Conservation (phyloP, 2,113 vertebrate species). For the Dermatemys mawii region DNA sequence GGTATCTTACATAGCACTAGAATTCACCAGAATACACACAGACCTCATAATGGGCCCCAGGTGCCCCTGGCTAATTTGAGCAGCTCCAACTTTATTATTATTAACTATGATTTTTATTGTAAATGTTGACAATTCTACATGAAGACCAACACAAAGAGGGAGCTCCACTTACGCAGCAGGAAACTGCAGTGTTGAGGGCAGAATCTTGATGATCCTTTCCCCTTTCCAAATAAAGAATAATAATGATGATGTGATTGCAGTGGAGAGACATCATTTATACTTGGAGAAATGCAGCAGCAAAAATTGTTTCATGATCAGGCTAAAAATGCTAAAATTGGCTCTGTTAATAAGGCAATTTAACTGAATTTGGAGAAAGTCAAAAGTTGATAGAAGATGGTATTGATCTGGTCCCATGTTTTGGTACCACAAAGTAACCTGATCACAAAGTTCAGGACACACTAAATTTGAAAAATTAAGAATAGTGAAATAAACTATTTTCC, state of each 20-base stretch:
- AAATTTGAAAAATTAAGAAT: background rate
- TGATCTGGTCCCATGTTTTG: background rate
- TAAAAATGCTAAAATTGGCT: background rate
- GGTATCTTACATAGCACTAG: background rate
- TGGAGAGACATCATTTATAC: background rate
- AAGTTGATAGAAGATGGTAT: background rate
- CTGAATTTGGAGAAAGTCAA: background rate
- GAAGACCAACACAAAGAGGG: background rate
- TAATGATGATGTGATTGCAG: background rate
- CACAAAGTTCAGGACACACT: background rate
- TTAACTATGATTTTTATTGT: background rate
- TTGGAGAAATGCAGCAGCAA: background rate
- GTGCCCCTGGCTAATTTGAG: background rate
- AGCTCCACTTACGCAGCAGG: background rate
- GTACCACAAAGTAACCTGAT: background rate
- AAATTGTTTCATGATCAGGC: background rate
- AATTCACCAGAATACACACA: background rate
- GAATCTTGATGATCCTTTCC: background rate
- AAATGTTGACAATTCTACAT: background rate
- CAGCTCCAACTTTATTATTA: background rate
- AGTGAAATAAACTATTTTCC: background rate
- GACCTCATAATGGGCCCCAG: background rate
- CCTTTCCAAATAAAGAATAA: background rate
- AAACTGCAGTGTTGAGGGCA: background rate
- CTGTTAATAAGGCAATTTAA: background rate